Conservation (phyloP, 2,888 invertebrate species). For the Rhaphigaster nebulosa region DNA sequence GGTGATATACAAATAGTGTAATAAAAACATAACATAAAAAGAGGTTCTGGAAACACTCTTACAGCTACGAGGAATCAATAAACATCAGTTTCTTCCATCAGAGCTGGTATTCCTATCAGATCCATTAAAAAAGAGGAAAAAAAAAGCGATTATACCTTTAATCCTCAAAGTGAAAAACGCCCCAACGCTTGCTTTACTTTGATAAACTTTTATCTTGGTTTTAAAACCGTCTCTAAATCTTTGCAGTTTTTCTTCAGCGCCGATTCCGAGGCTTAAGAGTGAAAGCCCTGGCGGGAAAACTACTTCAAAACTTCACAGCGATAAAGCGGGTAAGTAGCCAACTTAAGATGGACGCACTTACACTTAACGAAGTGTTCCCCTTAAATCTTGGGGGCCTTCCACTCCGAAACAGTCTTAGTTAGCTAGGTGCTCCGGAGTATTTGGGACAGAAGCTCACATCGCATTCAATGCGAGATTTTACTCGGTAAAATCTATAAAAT, state of each 20-base stretch:
- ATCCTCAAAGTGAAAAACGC: background rate
- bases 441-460: background rate
- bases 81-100: background rate
- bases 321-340: constrained; percentile 48
- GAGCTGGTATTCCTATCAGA: background rate
- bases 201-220: constrained; percentile 7
- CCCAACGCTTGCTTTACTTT: background rate
- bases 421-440: background rate
- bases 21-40: no score
- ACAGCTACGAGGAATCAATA: background rate
- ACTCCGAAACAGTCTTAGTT: background rate
- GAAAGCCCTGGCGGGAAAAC: constrained; percentile 16
- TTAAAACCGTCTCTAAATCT: constrained; percentile 11
- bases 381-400: constrained; percentile 36
- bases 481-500: background rate
- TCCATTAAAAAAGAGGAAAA: background rate
- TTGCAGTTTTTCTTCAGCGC: background rate
- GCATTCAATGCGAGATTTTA: background rate
- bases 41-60: no score
- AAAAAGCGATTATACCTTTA: background rate
- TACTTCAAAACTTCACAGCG: constrained; percentile 46
- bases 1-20: no score
- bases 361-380: constrained; percentile 36
- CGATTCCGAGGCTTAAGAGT: background rate
- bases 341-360: constrained; percentile 32